phyloP scores from a whole-genome alignment of 2,888 invertebrate species.

The Spodoptera littoralis region DNA sequence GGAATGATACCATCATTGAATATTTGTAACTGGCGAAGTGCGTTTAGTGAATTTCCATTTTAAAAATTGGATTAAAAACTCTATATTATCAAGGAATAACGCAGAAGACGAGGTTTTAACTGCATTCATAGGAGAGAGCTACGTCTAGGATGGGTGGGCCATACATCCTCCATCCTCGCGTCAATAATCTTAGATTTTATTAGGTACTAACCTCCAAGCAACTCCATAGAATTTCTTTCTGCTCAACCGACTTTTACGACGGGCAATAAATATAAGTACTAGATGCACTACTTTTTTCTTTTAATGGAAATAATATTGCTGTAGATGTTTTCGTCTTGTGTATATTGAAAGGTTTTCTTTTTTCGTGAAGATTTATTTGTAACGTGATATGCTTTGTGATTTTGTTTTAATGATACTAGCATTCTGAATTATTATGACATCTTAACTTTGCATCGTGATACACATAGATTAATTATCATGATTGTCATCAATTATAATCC shows the following conservation, averaged over 20 bases:
- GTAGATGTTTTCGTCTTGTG: neutral
- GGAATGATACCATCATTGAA: too few relatives aligned
- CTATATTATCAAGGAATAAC: too few relatives aligned
- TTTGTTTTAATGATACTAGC: too few relatives aligned
- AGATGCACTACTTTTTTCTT: constrained; percentile 6
- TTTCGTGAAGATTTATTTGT: too few relatives aligned
- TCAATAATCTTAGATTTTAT: constrained; percentile 34
- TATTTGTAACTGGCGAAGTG: too few relatives aligned
- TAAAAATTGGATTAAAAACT: too few relatives aligned
- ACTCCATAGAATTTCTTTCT: constrained; percentile 36
- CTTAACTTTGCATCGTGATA: too few relatives aligned
- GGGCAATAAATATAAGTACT: constrained; percentile 26
- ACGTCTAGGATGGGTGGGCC: neutral
- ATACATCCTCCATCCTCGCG: neutral
- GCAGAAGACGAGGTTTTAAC: neutral
- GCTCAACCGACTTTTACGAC: constrained; percentile 24
- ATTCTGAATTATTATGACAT: too few relatives aligned
- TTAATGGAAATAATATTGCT: neutral
- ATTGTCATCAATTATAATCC: too few relatives aligned
- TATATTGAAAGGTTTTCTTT: neutral
- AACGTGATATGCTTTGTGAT: too few relatives aligned
- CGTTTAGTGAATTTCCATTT: too few relatives aligned
- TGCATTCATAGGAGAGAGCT: neutral
- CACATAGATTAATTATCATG: too few relatives aligned
- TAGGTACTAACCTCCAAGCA: constrained; percentile 24